Evolutionary conservation across 1,140 invertebrate genomes (phyloP), one percentile per base, ranked within the genome.

Genomic region (Geopemphigus sp.): DNA sequence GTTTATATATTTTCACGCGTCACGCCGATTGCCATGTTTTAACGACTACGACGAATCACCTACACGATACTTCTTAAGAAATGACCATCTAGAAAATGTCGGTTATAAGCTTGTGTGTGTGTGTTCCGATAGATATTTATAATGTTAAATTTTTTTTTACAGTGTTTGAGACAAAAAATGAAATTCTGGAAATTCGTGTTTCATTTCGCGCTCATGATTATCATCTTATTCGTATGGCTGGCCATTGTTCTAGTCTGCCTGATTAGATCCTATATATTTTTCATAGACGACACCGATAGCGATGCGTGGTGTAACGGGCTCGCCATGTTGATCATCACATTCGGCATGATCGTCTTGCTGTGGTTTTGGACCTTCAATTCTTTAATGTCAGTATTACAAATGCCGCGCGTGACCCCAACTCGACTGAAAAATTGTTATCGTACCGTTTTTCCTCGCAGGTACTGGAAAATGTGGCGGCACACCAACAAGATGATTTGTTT

Each of bases 361-460:
- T 73, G 70, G 70, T 73, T 73, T 54, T 73, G 70, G 70, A 5
- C 29, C 14, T 29, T 73, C 8, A 53, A 54, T 17, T 73, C 17
- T 54, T 53, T 17, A 19, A 22, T 26, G 70, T 86, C 63, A 85
- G 87, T 59, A 87, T 89, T 80, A 87, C 87, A 80, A 88, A 70
- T 26, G 45, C 5, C 15, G 22, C 24, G 17, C 12, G 45, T 14
- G 32, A 3, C 32, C 32, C 32, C 32, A 8, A 39, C 32, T 39
- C 8, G 22, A 70, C 2, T 1, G 12, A 3, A 50, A 12, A 24
- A 24, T 68, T 22, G 2, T 22, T 6, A 11, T 6, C 5, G 11
- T 15, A 26, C 24, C 15, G 26, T 8, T 6, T 57, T 70, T 50
- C 22, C n/a, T 39, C 26, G 32, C 24, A 73, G 70, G 17, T 39